Evolutionary conservation across 2,797 vertebrate species (phyloP), one percentile per base, ranked within the genome.

Genomic region (Sciurus vulgaris): DNA sequence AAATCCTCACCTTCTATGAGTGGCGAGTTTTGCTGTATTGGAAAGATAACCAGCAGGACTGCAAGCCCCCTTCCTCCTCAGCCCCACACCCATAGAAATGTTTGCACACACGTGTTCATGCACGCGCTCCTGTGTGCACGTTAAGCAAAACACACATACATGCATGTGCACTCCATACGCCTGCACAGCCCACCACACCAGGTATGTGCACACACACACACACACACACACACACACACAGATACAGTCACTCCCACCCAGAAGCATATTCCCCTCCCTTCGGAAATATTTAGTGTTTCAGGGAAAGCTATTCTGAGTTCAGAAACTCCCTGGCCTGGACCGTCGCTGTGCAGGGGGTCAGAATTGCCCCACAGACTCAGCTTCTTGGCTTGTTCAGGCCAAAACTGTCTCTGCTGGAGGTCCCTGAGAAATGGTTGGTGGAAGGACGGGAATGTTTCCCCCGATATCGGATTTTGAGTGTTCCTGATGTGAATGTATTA

Each of bases 311-410:
- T 81, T 84, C 70, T 69, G 65, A 85, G 44, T 67, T 86, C 59
- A 96, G 87, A 97, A 96, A 86, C 67, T 94, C 91, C 81, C 77
- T 93, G 72, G 77, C 61, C 28, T 38, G 2, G 15, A 47, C 24
- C 12, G 49, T 33, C n/a, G 5, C 11, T 28, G 51, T 63, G 49
- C 49, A 61, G 54, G 49, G 63, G 24, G 59, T 83, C 65, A 90
- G 59, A 90, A 77, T 6, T 59, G 47, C 78, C 30, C n/a, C 24
- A 22, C 0, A 1, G n/a, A 72, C 22, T 74, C 11, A 3, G 17
- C 22, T 69, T 81, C n/a, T 47, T n/a, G 17, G 0, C 77, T 73
- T 51, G n/a, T 3, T 2, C n/a, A 33, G 49, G 65, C 35, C 47
- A 49, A 90, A 89, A n/a, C 59, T 59, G 1, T 89, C 56, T 94